Evolutionary conservation across 2,888 invertebrate genomes (phyloP), one percentile per base, ranked within the genome.

Genomic region (Habroteleia sp.): DNA sequence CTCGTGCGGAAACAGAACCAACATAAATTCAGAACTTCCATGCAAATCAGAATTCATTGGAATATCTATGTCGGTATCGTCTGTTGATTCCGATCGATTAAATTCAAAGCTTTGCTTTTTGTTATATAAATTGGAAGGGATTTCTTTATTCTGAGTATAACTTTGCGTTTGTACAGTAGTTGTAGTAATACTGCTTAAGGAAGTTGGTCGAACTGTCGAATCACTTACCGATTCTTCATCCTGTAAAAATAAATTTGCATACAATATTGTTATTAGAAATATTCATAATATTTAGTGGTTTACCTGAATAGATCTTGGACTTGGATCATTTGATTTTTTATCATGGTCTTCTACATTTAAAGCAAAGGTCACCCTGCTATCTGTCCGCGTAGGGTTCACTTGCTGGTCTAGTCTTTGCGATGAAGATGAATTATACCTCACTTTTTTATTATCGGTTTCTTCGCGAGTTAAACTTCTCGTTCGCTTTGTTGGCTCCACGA

Each of bases 11-110:
- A 92, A 92, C 41, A 96, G 90, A 48, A 95, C 94, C 76, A 95
- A 89, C 94, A 96, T 94, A 83, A 95, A 94, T 87, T 96, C 96
- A 50, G 93, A 94, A 88, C 94, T 94, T 31, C 92, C 93, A 48
- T 92, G 91, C 37, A 90, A 80, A 35, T 89, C 89, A 69, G 86
- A 82, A 62, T 79, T 81, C 78, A 79, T 75, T 2, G 81, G 80
- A 7, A 76, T 56, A 4, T 46, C 39, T 1, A 71, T 42, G 4
- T 52, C 54, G 7, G 66, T 33, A 11, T 77, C 77, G 20, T 65
- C 41, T 5, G 60, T 50, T 4, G 74, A 77, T 5, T 66, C 66
- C 2, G 66, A 71, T 58, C 66, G 62, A 3, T 56, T 52, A 3
- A 25, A 0, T 11, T 44, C 8, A 58, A 56, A 52, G 5, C 14